Conservation (phyloP, 2,888 invertebrate species). For the Gastracanthus pulcherrimus region DNA sequence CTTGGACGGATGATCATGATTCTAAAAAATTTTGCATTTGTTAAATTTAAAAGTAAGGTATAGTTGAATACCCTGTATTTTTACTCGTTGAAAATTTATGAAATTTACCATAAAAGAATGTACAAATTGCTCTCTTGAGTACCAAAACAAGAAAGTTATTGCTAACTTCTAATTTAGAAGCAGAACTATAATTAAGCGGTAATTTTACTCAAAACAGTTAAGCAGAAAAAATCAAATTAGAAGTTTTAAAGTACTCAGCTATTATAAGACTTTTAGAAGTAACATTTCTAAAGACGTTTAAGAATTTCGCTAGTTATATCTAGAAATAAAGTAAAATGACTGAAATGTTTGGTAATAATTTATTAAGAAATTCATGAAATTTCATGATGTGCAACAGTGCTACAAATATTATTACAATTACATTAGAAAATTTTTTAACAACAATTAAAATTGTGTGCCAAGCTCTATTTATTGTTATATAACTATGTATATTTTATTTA, state of each 20-base stretch:
- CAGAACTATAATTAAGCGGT: background rate
- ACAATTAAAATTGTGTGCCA: conserved; percentile 59
- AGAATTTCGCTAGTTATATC: conserved; percentile 2
- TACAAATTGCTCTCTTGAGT: conserved; percentile 50
- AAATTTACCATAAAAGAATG: conserved; percentile 24
- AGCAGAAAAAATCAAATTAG: conserved; percentile 14
- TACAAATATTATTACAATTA: conserved; percentile 11
- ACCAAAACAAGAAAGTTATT: conserved; percentile 25
- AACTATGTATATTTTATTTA: background rate
- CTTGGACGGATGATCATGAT: conserved; percentile 46
- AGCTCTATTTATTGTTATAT: conserved; percentile 18
- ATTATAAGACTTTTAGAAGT: background rate
- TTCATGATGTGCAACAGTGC: background rate
- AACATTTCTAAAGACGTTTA: conserved; percentile 20
- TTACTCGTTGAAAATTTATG: conserved; percentile 43
- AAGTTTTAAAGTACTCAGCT: background rate
- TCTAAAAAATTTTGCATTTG: conserved; percentile 43
- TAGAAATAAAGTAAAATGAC: conserved; percentile 30
- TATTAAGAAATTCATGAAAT: conserved; percentile 38
- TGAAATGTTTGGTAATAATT: conserved; percentile 45
- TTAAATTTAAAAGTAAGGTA: conserved; percentile 26
- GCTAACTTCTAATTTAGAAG: conserved; percentile 28
- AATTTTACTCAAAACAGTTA: background rate
- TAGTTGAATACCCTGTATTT: conserved; percentile 32
- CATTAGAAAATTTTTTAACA: conserved; percentile 14